Evolutionary conservation across 2,888 invertebrate genomes (phyloP).

Genomic region (Euzetes globulus): DNA sequence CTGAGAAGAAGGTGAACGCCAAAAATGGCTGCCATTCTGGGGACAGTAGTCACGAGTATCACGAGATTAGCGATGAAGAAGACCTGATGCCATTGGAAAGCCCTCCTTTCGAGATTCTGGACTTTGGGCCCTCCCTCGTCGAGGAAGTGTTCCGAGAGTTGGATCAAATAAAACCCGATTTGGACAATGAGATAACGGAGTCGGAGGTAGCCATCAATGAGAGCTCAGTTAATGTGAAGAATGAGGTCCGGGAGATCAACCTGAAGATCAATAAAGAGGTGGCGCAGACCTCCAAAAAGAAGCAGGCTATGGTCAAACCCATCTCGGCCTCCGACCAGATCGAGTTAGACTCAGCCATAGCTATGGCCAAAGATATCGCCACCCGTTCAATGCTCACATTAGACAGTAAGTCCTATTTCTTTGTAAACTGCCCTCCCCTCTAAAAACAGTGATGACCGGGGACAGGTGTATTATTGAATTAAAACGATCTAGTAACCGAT

Average conservation of each 20-base stretch:
- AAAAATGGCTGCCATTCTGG: constrained; percentile 19
- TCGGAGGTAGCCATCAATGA: constrained; percentile 41
- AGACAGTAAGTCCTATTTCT: neutral
- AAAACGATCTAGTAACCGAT: no score
- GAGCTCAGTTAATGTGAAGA: constrained; percentile 57
- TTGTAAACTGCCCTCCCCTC: neutral
- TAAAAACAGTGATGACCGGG: no score
- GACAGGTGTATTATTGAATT: no score
- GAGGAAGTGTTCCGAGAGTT: constrained; percentile 74
- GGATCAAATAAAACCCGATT: constrained; percentile 41
- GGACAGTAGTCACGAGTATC: constrained; percentile 66
- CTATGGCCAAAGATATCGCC: constrained; percentile 83
- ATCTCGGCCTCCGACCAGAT: constrained; percentile 88
- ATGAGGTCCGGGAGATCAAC: constrained; percentile 59
- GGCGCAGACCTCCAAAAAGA: constrained; percentile 46
- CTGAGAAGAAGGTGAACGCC: neutral
- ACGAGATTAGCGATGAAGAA: constrained; percentile 74
- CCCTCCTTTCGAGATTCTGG: constrained; percentile 49
- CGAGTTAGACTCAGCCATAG: constrained; percentile 83
- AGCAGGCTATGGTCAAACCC: constrained; percentile 65
- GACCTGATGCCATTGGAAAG: constrained; percentile 49
- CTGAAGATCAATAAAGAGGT: constrained; percentile 39
- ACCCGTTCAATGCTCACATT: constrained; percentile 50
- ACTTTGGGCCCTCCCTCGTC: constrained; percentile 71
- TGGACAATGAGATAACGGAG: constrained; percentile 41